These are phyloP conservation scores for Agrypnia vestita DNA, from an alignment of 1,140 invertebrate species.

Conservation along the genomic window DNA sequence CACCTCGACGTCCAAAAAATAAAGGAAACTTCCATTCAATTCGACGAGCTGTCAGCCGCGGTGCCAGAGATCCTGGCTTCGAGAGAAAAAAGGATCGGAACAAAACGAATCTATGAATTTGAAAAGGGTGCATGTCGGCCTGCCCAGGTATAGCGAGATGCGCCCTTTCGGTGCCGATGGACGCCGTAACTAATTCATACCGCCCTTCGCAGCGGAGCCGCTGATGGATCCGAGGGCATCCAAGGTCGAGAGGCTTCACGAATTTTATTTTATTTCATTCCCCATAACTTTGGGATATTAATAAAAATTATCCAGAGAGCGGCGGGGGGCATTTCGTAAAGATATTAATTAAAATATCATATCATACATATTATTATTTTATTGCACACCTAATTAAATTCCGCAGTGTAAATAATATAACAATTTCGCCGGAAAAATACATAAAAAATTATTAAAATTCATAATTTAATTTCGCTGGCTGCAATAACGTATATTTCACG, in stretches of 20 bases:
- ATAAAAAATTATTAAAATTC: too few relatives aligned
- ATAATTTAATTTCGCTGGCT: too few relatives aligned
- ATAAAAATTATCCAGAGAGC: too few relatives aligned
- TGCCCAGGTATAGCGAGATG: constrained; percentile 14
- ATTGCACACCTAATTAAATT: too few relatives aligned
- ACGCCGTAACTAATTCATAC: constrained; percentile 5
- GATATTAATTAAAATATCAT: too few relatives aligned
- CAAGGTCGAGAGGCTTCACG: neutral
- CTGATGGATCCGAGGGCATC: neutral
- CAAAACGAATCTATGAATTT: constrained; percentile 18
- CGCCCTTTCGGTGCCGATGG: neutral
- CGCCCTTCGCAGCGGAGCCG: constrained; percentile 1
- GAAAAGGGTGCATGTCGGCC: constrained; percentile 14
- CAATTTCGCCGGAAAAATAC: too few relatives aligned
- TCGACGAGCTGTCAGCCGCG: constrained; percentile 34
- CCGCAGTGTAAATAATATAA: too few relatives aligned
- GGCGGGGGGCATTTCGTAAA: too few relatives aligned
- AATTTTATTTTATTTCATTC: too few relatives aligned
- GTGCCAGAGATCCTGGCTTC: constrained; percentile 29
- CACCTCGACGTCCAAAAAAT: constrained; percentile 31
- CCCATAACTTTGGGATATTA: too few relatives aligned
- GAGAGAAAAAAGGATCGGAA: constrained; percentile 27
- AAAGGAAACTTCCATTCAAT: constrained; percentile 31
- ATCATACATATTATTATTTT: too few relatives aligned
- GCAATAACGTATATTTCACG: too few relatives aligned